Evolutionary conservation across 2,113 vertebrate species (phyloP).

Genomic region (Proteles cristata): DNA sequence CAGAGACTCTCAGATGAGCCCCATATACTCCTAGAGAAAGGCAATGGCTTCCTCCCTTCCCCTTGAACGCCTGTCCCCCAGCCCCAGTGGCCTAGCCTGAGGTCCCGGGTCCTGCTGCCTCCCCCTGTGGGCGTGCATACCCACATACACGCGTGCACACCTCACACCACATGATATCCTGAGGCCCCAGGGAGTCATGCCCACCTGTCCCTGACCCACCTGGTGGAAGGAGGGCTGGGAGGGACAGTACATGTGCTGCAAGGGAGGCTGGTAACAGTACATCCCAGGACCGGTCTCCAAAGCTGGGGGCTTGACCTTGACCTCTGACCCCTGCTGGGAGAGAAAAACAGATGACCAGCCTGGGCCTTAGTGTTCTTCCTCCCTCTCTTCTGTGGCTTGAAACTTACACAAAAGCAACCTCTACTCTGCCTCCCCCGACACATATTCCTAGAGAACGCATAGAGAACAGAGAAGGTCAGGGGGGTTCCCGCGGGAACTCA

Average conservation of each 20-base stretch:
- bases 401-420: background rate
- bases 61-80: background rate
- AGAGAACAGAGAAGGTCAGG: background rate
- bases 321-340: slow-evolving; percentile 83
- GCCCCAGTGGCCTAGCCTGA: background rate
- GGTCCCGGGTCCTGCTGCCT: background rate
- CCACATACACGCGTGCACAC: background rate
- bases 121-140: background rate
- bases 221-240: slow-evolving; percentile 88
- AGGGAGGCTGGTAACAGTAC: slow-evolving; percentile 88
- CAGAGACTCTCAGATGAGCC: background rate
- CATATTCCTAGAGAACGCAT: background rate
- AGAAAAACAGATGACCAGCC: slow-evolving; percentile 21
- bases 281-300: slow-evolving; percentile 84
- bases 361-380: background rate
- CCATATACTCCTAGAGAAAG: background rate
- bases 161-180: background rate
- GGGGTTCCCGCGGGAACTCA: background rate
- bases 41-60: background rate
- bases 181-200: background rate
- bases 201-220: slow-evolving; percentile 79
- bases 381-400: background rate
- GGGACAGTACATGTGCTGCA: slow-evolving; percentile 87
- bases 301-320: slow-evolving; percentile 85
- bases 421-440: background rate